Base-by-base conservation (phyloP, 2,888 invertebrate genomes). In the Leptopilina myrica region DNA sequence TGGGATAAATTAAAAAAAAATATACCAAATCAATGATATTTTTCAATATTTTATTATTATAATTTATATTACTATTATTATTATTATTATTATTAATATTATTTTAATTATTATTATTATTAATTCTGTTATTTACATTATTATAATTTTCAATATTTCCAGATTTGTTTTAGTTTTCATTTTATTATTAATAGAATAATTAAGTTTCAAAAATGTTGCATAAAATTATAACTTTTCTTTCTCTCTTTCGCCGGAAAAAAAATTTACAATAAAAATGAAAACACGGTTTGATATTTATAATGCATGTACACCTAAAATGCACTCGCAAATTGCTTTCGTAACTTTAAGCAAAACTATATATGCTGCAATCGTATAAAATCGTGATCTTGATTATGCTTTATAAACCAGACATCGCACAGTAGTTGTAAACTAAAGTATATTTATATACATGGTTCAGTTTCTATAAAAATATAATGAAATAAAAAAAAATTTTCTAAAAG, bases 241-340 rank as follows among this genome's bases (percentile, higher is more conserved):
- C 11, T 49, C 49, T 11, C 11, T 49, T 49, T 49, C 49, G 11
- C 49, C 49, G 78, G 80, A 79, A 81, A 83, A 79, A 2, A 75
- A 79, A 80, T 81, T 81, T 80, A 73, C 75, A 78, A 64, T 59
- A 62, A 62, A n/a, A 59, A 83, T 49, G 79, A 73, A 81, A 83
- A 83, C 82, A 79, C 76, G 56, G 20, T 67, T 4, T 49, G 49
- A 75, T 78, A 69, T 78, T 43, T 43, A 43, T 43, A 43, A 43
- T 49, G 59, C 77, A 46, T 76, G 77, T 79, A 75, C 69, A 78
- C 77, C 80, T 79, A 49, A 11, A 49, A 20, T 20, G 11, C 11
- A 67, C 49, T 49, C 69, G 33, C 53, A 56, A 73, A 73, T 56
- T 53, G n/a, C 49, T 73, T 73, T 73, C 69, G 8, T 73, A 14